Conservation (phyloP, 2,888 invertebrate species). For the Pterostichus madidus region DNA sequence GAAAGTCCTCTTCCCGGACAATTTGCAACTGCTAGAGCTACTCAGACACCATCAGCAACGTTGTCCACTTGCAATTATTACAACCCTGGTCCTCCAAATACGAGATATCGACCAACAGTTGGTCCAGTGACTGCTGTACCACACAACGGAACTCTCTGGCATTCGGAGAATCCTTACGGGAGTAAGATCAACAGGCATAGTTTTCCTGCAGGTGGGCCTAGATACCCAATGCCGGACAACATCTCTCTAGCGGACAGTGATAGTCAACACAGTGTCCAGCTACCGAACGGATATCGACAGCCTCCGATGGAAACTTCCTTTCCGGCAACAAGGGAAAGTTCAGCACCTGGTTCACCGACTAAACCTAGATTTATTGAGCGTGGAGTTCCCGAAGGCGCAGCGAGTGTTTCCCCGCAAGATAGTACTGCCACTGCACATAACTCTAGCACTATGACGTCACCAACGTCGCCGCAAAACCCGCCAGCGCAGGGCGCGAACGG, state of each 20-base stretch:
- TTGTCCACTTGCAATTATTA: conserved; percentile 73
- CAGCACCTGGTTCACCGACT: conserved; percentile 80
- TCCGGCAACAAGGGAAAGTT: conserved; percentile 71
- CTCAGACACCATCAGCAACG: conserved; percentile 74
- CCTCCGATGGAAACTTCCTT: conserved; percentile 70
- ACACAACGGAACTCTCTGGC: conserved; percentile 71
- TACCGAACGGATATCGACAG: conserved; percentile 73
- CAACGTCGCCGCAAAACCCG: conserved; percentile 78
- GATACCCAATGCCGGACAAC: conserved; percentile 73
- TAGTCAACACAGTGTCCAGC: conserved; percentile 72
- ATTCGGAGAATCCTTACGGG: conserved; percentile 72
- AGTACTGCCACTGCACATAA: conserved; percentile 75
- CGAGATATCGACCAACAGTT: conserved; percentile 73
- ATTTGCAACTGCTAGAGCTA: conserved; percentile 75
- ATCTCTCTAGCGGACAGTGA: conserved; percentile 74
- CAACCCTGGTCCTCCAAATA: conserved; percentile 70
- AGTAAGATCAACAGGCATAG: conserved; percentile 74
- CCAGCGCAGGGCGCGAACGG: conserved; percentile 76
- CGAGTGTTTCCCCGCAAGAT: conserved; percentile 85
- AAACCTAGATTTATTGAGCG: conserved; percentile 79
- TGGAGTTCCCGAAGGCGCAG: conserved; percentile 87
- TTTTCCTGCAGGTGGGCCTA: conserved; percentile 72
- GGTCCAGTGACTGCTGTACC: conserved; percentile 70
- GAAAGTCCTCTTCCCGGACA: conserved; percentile 76
- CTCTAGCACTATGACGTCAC: conserved; percentile 75